phyloP scores from a whole-genome alignment of 2,797 vertebrate species.

The Columba guinea region DNA sequence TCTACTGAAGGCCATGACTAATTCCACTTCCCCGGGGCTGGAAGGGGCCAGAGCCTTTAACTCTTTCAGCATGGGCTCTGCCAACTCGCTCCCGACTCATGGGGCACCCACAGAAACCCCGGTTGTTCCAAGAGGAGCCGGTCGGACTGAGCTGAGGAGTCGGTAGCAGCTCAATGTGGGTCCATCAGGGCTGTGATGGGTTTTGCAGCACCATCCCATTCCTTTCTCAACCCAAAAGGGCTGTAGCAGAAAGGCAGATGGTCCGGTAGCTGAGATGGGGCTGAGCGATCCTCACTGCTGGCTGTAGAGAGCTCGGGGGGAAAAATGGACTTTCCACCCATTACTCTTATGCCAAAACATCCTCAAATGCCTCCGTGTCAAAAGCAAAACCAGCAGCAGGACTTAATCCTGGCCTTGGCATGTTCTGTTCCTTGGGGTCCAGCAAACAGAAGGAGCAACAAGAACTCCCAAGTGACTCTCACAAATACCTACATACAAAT shows the following conservation, averaged over 20 bases:
- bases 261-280: not conserved
- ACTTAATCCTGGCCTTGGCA: not conserved
- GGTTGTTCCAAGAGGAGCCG: not conserved
- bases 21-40: slow-evolving; percentile 52
- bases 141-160: not conserved
- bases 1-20: slow-evolving; percentile 57
- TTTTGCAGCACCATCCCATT: not conserved
- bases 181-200: rapidly evolving
- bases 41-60: not conserved
- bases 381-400: not conserved
- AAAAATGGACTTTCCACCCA: not conserved
- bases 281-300: not conserved
- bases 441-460: not conserved
- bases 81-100: rapidly evolving
- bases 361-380: not conserved
- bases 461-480: not conserved
- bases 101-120: not conserved
- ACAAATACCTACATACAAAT: not conserved
- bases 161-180: not conserved
- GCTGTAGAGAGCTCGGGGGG: not conserved
- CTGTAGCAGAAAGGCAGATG: not conserved
- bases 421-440: not conserved
- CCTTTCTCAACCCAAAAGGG: not conserved
- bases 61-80: not conserved
- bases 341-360: not conserved